phyloP scores from a whole-genome alignment of 1,140 invertebrate genomes.

The Pachyrhynchus sulphureomaculatus region DNA sequence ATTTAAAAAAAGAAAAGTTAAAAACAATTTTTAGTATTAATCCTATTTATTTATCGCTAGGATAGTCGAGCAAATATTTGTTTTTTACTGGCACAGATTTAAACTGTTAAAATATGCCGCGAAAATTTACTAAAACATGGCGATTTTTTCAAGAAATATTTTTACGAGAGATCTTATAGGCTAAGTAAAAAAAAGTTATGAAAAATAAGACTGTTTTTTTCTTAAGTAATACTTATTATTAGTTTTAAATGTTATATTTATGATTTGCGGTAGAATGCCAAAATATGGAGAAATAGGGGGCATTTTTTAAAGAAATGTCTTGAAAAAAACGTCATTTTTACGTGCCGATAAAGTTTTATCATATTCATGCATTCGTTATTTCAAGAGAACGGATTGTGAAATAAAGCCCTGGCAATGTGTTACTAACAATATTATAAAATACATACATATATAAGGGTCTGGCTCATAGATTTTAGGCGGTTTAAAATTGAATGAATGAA shows the following conservation, averaged over 20 bases:
- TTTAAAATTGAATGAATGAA: no score
- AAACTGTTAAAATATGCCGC: no score
- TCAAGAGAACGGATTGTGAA: no score
- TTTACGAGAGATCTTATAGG: background rate
- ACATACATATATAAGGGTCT: no score
- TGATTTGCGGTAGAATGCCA: background rate
- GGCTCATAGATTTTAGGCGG: no score
- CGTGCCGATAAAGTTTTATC: no score
- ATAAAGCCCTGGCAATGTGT: no score
- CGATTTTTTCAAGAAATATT: background rate
- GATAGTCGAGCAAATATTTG: background rate
- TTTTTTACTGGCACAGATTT: background rate
- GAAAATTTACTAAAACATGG: no score
- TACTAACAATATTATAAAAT: no score
- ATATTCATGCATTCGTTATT: no score
- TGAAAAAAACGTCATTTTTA: no score
- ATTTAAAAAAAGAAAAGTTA: background rate
- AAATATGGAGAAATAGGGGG: background rate
- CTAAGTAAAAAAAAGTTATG: background rate
- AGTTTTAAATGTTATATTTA: background rate
- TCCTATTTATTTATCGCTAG: constrained; percentile 14
- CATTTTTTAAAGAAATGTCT: background rate
- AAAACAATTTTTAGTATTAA: constrained; percentile 1
- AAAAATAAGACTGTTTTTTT: constrained; percentile 1
- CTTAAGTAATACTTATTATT: background rate